Evolutionary conservation across 2,888 invertebrate species (phyloP), one percentile per base, ranked within the genome.

Genomic region (Thelaira solivaga): DNA sequence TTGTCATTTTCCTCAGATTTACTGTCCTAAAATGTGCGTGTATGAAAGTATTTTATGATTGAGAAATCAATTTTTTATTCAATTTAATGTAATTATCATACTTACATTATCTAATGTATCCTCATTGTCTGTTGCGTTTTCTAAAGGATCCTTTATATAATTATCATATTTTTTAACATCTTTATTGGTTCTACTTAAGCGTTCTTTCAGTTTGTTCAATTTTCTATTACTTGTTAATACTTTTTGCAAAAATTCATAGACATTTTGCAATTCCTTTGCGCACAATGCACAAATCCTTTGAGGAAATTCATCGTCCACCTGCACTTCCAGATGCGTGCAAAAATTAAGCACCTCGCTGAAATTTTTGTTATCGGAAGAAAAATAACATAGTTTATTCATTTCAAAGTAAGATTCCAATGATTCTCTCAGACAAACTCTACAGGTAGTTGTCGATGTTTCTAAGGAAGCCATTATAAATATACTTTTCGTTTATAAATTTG

Each of bases 281-380:
- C 85, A 85, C 3, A 20, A 16, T 0, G 47, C 43, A 53, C 85
- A 85, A 11, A 85, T 51, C 26, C 69, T 65, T 53, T 81, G 81
- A 0, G 85, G 83, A 0, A 83, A 41, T 6, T 73, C 77, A 68
- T 83, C 83, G 6, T 68, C 31, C 4, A 71, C 5, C 8, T 41
- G 8, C 1, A 82, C 82, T 34, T 80, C 76, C 4, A 85, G 57
- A 4, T 84, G 81, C 0, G 85, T 84, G 34, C 83, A 83, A 3
- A 79, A 65, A 53, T 81, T 83, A 22, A 81, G 83, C 8, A 76
- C 68, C 11, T 82, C 82, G 1, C 80, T 31, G 51, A 81, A 83
- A 18, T 80, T 82, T 13, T 80, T 22, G 13, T 49, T 36, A 29
- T 62, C 24, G 11, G 16, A 6, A 1, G 62, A 47, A 20, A 72